Conservation (phyloP, 2,797 vertebrate species). For the Danio choprae region DNA sequence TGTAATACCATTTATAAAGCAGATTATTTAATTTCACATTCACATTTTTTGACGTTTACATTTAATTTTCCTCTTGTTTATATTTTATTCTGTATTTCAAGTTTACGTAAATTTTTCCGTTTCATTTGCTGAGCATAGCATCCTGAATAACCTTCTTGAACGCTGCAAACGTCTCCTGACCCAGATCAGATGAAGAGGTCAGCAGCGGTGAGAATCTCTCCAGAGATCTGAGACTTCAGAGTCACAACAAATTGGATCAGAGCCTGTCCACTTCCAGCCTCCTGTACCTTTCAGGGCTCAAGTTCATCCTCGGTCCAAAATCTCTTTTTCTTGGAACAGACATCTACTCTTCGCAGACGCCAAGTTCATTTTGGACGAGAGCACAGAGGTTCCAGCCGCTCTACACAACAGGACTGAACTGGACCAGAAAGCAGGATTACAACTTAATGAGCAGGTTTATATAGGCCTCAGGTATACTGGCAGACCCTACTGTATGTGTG, state of each 20-base stretch:
- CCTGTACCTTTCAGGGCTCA: conserved; percentile 17
- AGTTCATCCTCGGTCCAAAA: conserved; percentile 27
- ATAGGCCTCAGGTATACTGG: conserved; percentile 8
- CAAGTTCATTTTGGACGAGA: conserved; percentile 42
- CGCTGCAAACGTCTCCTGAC: background rate
- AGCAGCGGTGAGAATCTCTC: conserved; percentile 13
- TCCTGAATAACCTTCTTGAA: conserved; percentile 5
- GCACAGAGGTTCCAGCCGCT: conserved; percentile 30
- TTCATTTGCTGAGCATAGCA: background rate
- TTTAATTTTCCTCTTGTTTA: background rate
- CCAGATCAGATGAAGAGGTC: conserved; percentile 4
- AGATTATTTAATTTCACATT: background rate
- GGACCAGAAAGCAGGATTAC: conserved; percentile 33
- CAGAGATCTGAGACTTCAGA: conserved; percentile 4
- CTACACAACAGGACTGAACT: conserved; percentile 27
- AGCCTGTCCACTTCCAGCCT: background rate
- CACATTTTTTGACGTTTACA: background rate
- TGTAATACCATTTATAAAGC: background rate
- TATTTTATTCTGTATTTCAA: background rate
- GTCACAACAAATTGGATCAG: background rate
- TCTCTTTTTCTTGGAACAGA: conserved; percentile 47
- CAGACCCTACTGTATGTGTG: background rate
- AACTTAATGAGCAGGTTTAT: conserved; percentile 26
- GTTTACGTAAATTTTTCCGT: background rate
- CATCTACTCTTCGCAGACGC: conserved; percentile 21